These are phyloP conservation scores for Monopis laevigella DNA, from an alignment of 2,888 invertebrate genomes.

Conservation along the genomic window DNA sequence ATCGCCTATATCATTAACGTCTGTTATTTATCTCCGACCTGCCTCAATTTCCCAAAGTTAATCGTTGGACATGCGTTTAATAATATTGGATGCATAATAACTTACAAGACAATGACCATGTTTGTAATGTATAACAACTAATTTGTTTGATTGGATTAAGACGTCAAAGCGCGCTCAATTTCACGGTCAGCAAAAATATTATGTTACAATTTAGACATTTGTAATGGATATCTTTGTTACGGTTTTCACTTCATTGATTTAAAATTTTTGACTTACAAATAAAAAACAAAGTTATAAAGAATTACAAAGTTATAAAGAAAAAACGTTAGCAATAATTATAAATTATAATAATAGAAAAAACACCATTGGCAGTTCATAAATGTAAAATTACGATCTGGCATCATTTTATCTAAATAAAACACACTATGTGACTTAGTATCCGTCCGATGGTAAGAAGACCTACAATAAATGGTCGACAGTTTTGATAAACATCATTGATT, in stretches of 20 bases:
- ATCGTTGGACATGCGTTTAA: conserved; percentile 33
- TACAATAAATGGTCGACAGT: too few relatives aligned
- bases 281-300: too few relatives aligned
- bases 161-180: conserved; percentile 48
- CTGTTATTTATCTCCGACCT: conserved; percentile 34
- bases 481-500: too few relatives aligned
- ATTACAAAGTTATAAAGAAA: background rate
- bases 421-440: too few relatives aligned
- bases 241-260: conserved; percentile 26
- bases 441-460: too few relatives aligned
- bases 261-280: conserved; percentile 34
- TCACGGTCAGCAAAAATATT: conserved; percentile 47
- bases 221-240: conserved; percentile 9
- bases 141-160: conserved; percentile 61
- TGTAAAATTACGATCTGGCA: too few relatives aligned
- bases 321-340: background rate
- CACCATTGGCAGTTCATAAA: too few relatives aligned
- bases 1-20: conserved; percentile 12
- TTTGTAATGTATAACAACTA: conserved; percentile 45
- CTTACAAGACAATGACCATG: conserved; percentile 34
- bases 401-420: too few relatives aligned
- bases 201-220: background rate
- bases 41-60: conserved; percentile 46
- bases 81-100: conserved; percentile 34
- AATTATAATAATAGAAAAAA: too few relatives aligned